phyloP scores from a whole-genome alignment of 2,888 invertebrate genomes.

The Troides helena region DNA sequence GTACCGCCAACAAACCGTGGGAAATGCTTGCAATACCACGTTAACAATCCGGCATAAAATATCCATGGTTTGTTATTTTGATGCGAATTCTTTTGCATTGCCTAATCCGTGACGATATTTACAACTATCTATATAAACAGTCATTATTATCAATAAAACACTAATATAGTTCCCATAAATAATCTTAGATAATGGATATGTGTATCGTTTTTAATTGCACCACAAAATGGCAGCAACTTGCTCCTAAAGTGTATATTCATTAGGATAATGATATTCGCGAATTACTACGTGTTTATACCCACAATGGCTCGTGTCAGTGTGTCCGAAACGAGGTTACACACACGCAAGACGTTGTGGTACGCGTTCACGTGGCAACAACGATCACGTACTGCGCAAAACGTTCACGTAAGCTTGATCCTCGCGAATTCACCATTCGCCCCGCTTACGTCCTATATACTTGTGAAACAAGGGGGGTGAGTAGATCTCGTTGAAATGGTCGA shows the following conservation, averaged over 20 bases:
- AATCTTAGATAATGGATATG: background rate
- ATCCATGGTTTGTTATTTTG: conserved; percentile 61
- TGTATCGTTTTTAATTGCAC: conserved; percentile 51
- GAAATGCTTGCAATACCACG: conserved; percentile 67
- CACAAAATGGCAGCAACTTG: conserved; percentile 40
- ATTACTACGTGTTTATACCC: conserved; percentile 75
- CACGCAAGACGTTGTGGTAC: conserved; percentile 57
- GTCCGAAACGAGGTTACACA: conserved; percentile 79
- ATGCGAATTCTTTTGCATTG: conserved; percentile 56
- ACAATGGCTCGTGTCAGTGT: conserved; percentile 69
- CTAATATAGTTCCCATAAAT: background rate
- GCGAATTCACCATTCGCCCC: conserved; percentile 55
- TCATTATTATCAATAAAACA: background rate
- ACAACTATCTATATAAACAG: conserved; percentile 18
- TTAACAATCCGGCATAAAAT: conserved; percentile 55
- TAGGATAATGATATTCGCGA: conserved; percentile 77
- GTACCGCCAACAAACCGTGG: conserved; percentile 68
- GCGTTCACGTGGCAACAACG: conserved; percentile 75
- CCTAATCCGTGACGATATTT: conserved; percentile 23
- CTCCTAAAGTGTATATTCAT: conserved; percentile 65
- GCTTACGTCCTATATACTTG: conserved; percentile 36
- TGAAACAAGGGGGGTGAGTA: conserved; percentile 46
- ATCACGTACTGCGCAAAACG: conserved; percentile 59
- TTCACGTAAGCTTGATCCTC: conserved; percentile 50
- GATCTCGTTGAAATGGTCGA: conserved; percentile 50